Evolutionary conservation across 2,797 vertebrate species (phyloP), one percentile per base, ranked within the genome.

Genomic region (Acanthiza pusilla): DNA sequence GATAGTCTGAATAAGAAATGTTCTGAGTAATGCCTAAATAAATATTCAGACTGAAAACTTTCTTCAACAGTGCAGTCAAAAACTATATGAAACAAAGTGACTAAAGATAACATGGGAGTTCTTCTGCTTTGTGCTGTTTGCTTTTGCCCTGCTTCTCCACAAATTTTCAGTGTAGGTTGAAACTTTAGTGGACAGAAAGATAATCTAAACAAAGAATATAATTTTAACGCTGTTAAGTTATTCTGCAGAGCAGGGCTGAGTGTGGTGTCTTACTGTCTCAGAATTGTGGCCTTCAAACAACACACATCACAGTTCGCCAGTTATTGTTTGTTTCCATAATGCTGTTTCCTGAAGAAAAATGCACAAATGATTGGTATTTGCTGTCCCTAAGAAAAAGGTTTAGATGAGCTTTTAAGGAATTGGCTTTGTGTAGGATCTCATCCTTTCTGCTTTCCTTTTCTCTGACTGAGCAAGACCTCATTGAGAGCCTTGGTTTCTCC

Each of bases 11-110:
- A 19, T 30, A 89, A 79, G 32, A 76, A 65, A 48, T 45, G 19
- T 42, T 93, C 47, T 60, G 62, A 91, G 60, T 53, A 77, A 90
- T 40, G 38, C 34, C 30, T 67, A 23, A 90, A 91, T 63, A 82
- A 76, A 74, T 67, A 87, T 45, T 82, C 72, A 48, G 12, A 27
- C 20, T 60, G n/a, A 71, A 89, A 93, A 51, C 27, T 76, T 50
- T 60, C 45, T 25, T 82, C 13, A 55, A 21, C 30, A 34, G 18
- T 23, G 20, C 13, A 55, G 26, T 62, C 3, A 76, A 66, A 86
- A 83, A 26, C 23, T n/a, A 1, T 7, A 9, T 19, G 48, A 60
- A 80, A 66, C 8, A 62, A 81, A 86, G n/a, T 40, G 36, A 62
- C 51, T 73, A 48, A 14, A 63, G 18, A 43, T 16, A 50, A 75